A percentile compares a stretch with the other conserved stretches of the same genome.
Conservation (phyloP, 2,797 vertebrate species). For the Monodelphis domestica region DNA sequence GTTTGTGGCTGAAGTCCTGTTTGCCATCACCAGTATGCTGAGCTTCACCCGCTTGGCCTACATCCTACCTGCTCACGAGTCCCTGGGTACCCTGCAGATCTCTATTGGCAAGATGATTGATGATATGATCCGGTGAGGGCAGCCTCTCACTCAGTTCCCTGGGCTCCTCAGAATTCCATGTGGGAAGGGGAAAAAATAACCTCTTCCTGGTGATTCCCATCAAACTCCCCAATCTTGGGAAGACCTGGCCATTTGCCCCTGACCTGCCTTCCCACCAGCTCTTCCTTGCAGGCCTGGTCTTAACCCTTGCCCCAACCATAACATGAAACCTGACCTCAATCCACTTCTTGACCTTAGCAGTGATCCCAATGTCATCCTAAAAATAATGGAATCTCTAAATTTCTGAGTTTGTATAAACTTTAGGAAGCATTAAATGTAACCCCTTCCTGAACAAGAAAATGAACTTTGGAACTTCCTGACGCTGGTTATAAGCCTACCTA, state of each 20-base stretch:
- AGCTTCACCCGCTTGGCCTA: conserved; percentile 94
- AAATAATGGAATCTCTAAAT: neutral
- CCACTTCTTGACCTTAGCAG: neutral
- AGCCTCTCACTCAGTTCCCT: neutral
- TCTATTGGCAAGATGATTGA: conserved; percentile 96
- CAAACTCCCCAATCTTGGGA: neutral
- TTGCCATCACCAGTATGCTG: conserved; percentile 95
- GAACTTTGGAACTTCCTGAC: neutral
- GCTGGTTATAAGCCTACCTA: no score
- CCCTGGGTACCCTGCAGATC: conserved; percentile 94
- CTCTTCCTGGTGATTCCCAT: neutral
- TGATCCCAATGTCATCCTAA: neutral
- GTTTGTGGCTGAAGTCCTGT: conserved; percentile 92
- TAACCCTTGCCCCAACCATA: neutral
- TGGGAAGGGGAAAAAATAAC: neutral
- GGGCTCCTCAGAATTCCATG: neutral
- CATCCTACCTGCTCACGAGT: conserved; percentile 94
- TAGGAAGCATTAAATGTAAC: neutral
- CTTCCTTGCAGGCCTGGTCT: neutral
- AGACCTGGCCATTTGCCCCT: neutral
- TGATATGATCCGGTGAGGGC: conserved; percentile 92
- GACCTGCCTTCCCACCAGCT: neutral
- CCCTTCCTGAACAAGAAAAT: neutral
- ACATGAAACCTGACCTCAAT: neutral
- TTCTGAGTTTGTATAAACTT: neutral